These are phyloP conservation scores for Petrocephalus zakoni DNA, from an alignment of 2,113 vertebrate genomes.

Conservation along the genomic window DNA sequence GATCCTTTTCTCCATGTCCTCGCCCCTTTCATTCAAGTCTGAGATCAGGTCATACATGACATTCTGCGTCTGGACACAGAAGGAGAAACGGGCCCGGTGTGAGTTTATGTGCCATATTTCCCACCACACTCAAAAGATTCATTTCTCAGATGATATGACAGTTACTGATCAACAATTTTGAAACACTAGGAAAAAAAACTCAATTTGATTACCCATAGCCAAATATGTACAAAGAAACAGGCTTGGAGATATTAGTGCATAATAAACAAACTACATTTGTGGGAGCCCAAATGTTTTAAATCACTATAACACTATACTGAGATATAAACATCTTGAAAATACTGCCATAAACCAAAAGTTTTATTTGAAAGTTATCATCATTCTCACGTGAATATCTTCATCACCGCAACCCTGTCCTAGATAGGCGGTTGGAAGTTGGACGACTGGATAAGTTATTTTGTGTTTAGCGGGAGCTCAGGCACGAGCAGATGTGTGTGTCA, in stretches of 20 bases:
- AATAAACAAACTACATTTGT: neutral
- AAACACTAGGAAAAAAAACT: neutral
- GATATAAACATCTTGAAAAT: neutral
- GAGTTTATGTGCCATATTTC: neutral
- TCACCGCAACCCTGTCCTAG: neutral
- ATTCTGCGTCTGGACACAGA: conserved; percentile 85
- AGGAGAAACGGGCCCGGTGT: conserved; percentile 32
- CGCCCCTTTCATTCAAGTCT: conserved; percentile 92
- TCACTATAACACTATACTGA: neutral
- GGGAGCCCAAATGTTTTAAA: neutral
- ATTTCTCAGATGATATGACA: neutral
- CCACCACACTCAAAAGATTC: neutral
- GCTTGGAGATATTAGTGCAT: neutral
- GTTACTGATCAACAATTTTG: neutral
- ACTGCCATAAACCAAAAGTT: neutral
- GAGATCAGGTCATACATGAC: conserved; percentile 99
- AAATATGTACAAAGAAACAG: neutral
- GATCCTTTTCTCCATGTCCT: conserved; percentile 98
- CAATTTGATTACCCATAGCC: neutral
- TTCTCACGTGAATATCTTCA: neutral
- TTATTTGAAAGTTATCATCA: neutral
- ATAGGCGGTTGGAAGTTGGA: too few relatives aligned
- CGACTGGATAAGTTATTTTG: too few relatives aligned
- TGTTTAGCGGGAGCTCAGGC: neutral
- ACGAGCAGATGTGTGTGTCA: neutral